Percentiles rank a stretch among this genome's conserved stretches.
Conservation (phyloP, 2,888 invertebrate genomes). For the Schizaphis graminum region DNA sequence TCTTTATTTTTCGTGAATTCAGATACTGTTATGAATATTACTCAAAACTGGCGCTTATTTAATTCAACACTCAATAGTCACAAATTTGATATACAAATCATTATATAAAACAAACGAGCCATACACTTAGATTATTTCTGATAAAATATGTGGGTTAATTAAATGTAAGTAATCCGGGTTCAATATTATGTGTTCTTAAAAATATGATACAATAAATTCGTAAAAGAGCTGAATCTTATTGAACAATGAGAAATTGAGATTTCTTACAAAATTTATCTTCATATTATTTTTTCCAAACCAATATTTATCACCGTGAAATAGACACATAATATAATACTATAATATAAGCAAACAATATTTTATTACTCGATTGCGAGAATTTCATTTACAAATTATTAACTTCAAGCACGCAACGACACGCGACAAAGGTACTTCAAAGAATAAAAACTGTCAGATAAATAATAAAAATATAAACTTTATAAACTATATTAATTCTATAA, state of each 20-base stretch:
- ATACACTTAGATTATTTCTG: background rate
- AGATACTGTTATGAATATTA: background rate
- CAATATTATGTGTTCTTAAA: background rate
- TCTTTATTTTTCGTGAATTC: background rate
- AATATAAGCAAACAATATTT: background rate
- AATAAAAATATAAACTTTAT: background rate
- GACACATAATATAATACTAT: background rate
- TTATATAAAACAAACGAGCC: background rate
- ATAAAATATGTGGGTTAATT: background rate
- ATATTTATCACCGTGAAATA: background rate
- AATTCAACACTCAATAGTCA: background rate
- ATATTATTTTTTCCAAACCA: background rate
- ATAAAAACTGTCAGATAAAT: background rate
- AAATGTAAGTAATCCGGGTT: background rate
- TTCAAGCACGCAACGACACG: accelerated
- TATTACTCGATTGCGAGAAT: background rate
- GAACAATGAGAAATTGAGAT: background rate
- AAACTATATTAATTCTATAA: background rate
- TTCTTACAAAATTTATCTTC: background rate
- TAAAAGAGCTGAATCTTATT: background rate
- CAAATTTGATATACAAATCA: background rate
- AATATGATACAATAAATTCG: background rate
- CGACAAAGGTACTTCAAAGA: background rate
- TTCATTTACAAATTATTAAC: background rate
- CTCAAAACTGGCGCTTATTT: background rate